Evolutionary conservation across 2,888 invertebrate genomes (phyloP).

Genomic region (Harpalus rufipes): DNA sequence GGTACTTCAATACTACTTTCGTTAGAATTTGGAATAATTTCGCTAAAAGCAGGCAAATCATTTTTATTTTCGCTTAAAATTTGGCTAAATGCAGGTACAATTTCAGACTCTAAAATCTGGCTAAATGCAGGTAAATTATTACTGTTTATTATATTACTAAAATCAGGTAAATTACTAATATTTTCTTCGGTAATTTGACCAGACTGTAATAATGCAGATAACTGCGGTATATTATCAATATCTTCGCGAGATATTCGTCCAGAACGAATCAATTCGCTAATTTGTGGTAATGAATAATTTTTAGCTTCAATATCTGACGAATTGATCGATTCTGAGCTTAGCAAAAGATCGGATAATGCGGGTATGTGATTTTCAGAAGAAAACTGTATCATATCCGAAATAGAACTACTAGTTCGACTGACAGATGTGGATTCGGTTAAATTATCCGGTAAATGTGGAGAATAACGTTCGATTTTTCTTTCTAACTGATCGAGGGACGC

Average conservation of each 20-base stretch:
- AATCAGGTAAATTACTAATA: constrained; percentile 37
- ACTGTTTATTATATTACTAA: constrained; percentile 47
- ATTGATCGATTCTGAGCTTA: not conserved
- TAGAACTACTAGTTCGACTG: constrained; percentile 28
- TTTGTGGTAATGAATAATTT: constrained; percentile 52
- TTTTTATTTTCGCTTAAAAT: constrained; percentile 58
- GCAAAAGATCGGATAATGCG: constrained; percentile 26
- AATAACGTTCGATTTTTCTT: constrained; percentile 61
- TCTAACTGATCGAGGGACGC: constrained; percentile 57
- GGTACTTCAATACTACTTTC: constrained; percentile 58
- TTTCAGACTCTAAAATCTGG: constrained; percentile 54
- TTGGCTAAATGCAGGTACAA: constrained; percentile 68
- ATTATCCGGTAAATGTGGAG: constrained; percentile 52
- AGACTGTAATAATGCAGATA: constrained; percentile 43
- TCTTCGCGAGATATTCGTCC: constrained; percentile 11
- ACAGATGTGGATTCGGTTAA: constrained; percentile 53
- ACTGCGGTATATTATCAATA: constrained; percentile 44
- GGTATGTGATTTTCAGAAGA: constrained; percentile 57
- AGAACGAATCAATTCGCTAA: constrained; percentile 49
- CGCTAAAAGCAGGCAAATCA: constrained; percentile 68
- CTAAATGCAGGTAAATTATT: constrained; percentile 61
- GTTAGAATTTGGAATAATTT: constrained; percentile 59
- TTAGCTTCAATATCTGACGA: constrained; percentile 2
- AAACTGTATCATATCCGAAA: constrained; percentile 67
- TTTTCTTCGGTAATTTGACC: constrained; percentile 38